Conservation (phyloP, 2,797 vertebrate species). For the Spea hammondii region DNA sequence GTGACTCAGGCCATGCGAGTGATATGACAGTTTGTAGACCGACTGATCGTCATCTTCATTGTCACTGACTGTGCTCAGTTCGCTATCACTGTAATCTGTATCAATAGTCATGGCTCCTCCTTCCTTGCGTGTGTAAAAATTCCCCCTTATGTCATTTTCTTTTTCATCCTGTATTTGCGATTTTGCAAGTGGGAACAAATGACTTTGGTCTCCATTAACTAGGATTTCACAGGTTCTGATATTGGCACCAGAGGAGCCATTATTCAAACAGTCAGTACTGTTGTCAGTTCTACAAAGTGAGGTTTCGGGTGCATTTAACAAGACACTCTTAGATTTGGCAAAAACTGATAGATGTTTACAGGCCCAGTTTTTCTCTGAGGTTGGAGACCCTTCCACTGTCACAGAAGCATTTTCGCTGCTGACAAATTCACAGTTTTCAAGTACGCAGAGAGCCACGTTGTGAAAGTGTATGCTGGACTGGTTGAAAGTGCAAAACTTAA, state of each 20-base stretch:
- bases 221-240: constrained; percentile 66
- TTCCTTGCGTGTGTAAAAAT: constrained; percentile 53
- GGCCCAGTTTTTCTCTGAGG: constrained; percentile 86
- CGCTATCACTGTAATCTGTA: constrained; percentile 74
- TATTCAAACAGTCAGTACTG: constrained; percentile 43
- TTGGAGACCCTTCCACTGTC: constrained; percentile 82
- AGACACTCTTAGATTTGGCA: constrained; percentile 68
- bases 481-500: constrained; percentile 88
- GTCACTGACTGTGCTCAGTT: constrained; percentile 62
- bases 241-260: constrained; percentile 55
- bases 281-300: background rate
- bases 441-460: constrained; percentile 77
- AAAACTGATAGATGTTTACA: constrained; percentile 81
- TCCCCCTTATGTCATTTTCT: constrained; percentile 57
- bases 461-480: constrained; percentile 83
- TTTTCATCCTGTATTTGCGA: constrained; percentile 59
- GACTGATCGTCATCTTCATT: constrained; percentile 70
- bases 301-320: constrained; percentile 46
- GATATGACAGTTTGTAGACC: constrained; percentile 69
- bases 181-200: constrained; percentile 63
- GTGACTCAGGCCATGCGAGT: constrained; percentile 75
- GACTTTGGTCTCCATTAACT: constrained; percentile 57
- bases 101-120: constrained; percentile 68
- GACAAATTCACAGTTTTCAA: constrained; percentile 89
- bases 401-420: constrained; percentile 84